Conservation (phyloP, 2,888 invertebrate species). For the Azorinus chamasolen region DNA sequence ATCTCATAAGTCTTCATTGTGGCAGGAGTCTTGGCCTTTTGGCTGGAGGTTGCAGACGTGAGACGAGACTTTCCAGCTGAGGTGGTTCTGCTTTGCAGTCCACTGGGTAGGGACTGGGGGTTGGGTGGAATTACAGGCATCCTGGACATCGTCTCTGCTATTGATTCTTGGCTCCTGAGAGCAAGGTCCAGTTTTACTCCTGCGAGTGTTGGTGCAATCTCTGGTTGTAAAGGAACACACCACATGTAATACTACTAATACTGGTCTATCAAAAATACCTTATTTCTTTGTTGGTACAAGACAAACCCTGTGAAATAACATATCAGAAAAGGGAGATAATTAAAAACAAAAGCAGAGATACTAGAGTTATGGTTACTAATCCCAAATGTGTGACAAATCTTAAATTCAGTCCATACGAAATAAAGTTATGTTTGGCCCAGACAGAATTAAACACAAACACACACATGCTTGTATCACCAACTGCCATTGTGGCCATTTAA, state of each 20-base stretch:
- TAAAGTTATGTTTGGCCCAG: no score
- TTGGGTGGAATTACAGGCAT: slow-evolving; percentile 76
- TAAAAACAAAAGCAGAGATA: no score
- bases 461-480: no score
- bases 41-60: slow-evolving; percentile 71
- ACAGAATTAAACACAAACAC: no score
- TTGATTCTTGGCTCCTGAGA: slow-evolving; percentile 58
- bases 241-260: not conserved
- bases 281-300: no score
- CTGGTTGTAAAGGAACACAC: slow-evolving; percentile 34
- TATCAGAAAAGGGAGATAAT: no score
- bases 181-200: slow-evolving; percentile 75
- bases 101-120: slow-evolving; percentile 61
- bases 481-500: no score
- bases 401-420: no score
- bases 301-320: no score
- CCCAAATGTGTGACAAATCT: no score
- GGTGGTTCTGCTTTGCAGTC: slow-evolving; percentile 69
- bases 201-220: slow-evolving; percentile 65
- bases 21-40: slow-evolving; percentile 76
- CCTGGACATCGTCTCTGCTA: slow-evolving; percentile 59
- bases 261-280: no score
- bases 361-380: no score
- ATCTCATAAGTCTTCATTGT: slow-evolving; percentile 83
- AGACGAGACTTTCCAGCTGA: slow-evolving; percentile 71